phyloP scores from a whole-genome alignment of 1,140 invertebrate genomes.

The Venturia canescens region DNA sequence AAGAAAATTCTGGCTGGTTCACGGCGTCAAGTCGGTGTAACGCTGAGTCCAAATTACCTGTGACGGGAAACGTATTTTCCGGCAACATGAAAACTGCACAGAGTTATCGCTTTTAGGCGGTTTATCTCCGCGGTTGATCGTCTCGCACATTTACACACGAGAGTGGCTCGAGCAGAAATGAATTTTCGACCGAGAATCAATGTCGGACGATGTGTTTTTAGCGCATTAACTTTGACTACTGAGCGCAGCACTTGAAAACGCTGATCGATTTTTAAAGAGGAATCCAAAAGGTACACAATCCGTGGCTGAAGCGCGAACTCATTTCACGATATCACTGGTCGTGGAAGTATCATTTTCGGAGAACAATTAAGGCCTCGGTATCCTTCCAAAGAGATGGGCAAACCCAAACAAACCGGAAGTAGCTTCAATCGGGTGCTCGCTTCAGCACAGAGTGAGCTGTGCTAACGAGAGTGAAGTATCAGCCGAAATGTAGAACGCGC shows the following conservation, averaged over 20 bases:
- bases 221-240: background rate
- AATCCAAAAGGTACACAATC: no score
- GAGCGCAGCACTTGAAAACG: background rate
- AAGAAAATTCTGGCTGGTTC: background rate
- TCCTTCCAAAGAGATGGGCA: background rate
- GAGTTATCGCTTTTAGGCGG: constrained; percentile 50
- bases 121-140: constrained; percentile 15
- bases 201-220: background rate
- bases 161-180: background rate
- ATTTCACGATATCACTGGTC: background rate
- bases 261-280: no score
- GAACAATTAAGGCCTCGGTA: background rate
- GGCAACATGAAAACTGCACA: constrained; percentile 73
- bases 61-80: constrained; percentile 76
- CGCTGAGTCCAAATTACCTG: constrained; percentile 64
- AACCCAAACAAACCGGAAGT: background rate
- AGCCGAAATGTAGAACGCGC: background rate
- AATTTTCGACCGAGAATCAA: background rate
- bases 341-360: background rate
- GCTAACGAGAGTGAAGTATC: background rate
- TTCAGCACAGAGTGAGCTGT: background rate
- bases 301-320: background rate
- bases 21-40: background rate
- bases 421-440: background rate
- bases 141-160: background rate